Percentiles rank a stretch among this genome's conserved stretches.
phyloP scores from a whole-genome alignment of 1,140 invertebrate genomes.

The Dendroctonus ponderosae region DNA sequence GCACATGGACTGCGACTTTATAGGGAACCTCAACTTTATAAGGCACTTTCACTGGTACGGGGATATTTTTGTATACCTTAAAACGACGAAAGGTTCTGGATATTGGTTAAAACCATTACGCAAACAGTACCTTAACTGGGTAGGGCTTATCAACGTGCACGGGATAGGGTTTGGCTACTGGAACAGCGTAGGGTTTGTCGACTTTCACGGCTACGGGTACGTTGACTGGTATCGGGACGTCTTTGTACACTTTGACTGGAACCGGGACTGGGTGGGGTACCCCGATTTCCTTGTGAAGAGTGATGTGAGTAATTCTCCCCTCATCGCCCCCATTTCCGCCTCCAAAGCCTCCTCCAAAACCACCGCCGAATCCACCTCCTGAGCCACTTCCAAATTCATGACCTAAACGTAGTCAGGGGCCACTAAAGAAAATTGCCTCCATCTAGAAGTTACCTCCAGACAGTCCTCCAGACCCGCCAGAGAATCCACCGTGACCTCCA shows the following conservation, averaged over 20 bases:
- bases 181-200: constrained; percentile 45
- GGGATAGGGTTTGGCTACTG: constrained; percentile 43
- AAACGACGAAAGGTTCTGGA: constrained; percentile 12
- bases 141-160: constrained; percentile 55
- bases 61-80: constrained; percentile 51
- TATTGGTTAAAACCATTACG: neutral
- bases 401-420: constrained; percentile 18
- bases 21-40: constrained; percentile 59
- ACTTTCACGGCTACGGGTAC: constrained; percentile 48
- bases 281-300: constrained; percentile 39
- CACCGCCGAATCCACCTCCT: constrained; percentile 26
- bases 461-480: constrained; percentile 19
- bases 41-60: constrained; percentile 56
- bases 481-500: constrained; percentile 29
- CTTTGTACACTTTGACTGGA: constrained; percentile 47
- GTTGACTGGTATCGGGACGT: constrained; percentile 44
- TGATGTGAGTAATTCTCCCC: constrained; percentile 41
- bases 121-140: constrained; percentile 53
- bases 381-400: constrained; percentile 26
- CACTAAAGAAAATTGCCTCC: constrained; percentile 21
- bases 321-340: constrained; percentile 20
- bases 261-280: constrained; percentile 48
- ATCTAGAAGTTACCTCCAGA: constrained; percentile 1
- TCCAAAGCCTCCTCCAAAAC: constrained; percentile 27
- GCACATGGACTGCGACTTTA: constrained; percentile 48